Percentiles rank a stretch among this genome's conserved stretches.
Conservation (phyloP, 2,797 vertebrate genomes). For the Caiman crocodilus region DNA sequence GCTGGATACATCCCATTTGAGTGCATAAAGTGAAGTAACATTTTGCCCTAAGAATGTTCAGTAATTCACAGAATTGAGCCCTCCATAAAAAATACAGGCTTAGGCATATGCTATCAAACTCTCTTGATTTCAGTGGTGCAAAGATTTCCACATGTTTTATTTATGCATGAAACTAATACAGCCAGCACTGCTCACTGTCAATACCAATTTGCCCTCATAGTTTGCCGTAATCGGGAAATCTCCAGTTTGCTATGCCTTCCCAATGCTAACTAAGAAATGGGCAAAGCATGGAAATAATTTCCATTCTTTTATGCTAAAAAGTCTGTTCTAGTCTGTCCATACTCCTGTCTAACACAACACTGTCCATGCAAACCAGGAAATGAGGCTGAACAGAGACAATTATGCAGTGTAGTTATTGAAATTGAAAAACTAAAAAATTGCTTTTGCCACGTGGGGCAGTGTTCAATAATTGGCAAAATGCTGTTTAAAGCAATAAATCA, state of each 20-base stretch:
- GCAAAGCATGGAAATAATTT: background rate
- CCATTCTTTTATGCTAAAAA: slow-evolving; percentile 48
- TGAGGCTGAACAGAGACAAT: slow-evolving; percentile 40
- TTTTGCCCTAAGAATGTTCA: background rate
- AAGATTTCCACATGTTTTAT: background rate
- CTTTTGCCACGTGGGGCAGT: slow-evolving; percentile 55
- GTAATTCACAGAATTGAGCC: background rate
- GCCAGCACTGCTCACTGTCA: slow-evolving; percentile 5
- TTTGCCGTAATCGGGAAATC: slow-evolving; percentile 34
- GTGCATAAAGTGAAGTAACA: background rate
- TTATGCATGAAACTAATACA: slow-evolving; percentile 5
- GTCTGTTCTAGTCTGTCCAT: background rate
- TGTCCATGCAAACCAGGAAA: slow-evolving; percentile 50
- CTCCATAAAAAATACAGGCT: background rate
- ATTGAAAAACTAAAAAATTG: slow-evolving; percentile 49
- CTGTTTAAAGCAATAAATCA: slow-evolving; percentile 58
- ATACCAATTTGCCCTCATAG: slow-evolving; percentile 28
- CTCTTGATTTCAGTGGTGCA: background rate
- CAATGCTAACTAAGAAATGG: slow-evolving; percentile 11
- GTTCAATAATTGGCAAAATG: slow-evolving; percentile 47
- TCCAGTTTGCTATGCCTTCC: slow-evolving; percentile 15
- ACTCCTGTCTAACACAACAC: slow-evolving; percentile 60
- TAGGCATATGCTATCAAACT: background rate
- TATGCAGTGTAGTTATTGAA: slow-evolving; percentile 48
- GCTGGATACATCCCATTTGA: background rate